Conservation (phyloP, 1,140 invertebrate species). For the Microplitis demolitor region DNA sequence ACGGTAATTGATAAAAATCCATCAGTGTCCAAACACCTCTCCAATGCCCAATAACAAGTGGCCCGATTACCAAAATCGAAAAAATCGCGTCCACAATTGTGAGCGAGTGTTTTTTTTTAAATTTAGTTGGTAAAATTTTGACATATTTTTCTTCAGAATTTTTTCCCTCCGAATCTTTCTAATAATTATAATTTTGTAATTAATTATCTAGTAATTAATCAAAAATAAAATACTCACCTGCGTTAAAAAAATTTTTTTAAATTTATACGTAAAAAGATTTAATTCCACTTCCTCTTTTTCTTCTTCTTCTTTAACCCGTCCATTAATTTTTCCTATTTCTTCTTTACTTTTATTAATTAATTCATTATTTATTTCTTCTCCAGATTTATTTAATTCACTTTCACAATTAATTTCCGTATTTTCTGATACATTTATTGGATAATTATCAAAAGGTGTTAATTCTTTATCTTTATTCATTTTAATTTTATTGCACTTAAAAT, state of each 20-base stretch:
- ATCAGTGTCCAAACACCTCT: constrained; percentile 69
- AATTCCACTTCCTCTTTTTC: not conserved
- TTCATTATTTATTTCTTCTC: no score
- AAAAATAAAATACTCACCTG: no score
- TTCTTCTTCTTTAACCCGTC: not conserved
- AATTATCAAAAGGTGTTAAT: no score
- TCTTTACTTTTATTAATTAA: no score
- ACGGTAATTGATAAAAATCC: constrained; percentile 60
- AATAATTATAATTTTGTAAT: no score
- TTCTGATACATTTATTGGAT: no score
- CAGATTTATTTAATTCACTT: no score
- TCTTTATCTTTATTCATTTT: no score
- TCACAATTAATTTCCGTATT: no score
- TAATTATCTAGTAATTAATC: no score
- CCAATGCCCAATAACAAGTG: constrained; percentile 70
- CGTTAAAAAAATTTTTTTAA: not conserved
- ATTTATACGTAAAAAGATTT: not conserved
- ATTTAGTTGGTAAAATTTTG: constrained; percentile 17
- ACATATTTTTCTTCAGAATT: constrained; percentile 9
- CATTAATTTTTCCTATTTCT: not conserved
- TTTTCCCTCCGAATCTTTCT: not conserved
- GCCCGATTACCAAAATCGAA: constrained; percentile 59
- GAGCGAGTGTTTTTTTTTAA: constrained; percentile 28
- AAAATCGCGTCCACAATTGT: constrained; percentile 36
- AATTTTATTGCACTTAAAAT: no score